Conservation (phyloP, 2,888 invertebrate genomes). For the Pterobdella sp. region DNA sequence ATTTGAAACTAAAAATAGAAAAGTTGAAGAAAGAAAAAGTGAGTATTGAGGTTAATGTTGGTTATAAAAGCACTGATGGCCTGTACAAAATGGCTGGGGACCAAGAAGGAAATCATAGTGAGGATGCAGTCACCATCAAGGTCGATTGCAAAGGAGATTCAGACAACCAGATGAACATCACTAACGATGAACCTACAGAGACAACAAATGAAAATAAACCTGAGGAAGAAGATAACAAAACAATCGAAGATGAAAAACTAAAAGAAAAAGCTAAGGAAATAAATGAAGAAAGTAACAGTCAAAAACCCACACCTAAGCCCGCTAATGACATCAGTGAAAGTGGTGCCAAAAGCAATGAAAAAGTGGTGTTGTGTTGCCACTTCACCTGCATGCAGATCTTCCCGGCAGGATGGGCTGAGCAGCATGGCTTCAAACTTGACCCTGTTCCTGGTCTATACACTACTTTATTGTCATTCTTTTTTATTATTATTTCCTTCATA, state of each 20-base stretch:
- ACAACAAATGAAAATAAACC: too few relatives aligned
- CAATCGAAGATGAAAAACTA: not conserved
- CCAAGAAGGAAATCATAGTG: too few relatives aligned
- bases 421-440: slow-evolving; percentile 81
- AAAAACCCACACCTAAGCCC: not conserved
- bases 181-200: too few relatives aligned
- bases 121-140: not conserved
- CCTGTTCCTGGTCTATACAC: slow-evolving; percentile 61
- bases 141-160: not conserved
- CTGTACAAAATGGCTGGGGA: too few relatives aligned
- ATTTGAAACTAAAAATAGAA: not conserved
- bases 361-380: slow-evolving; percentile 44
- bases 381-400: slow-evolving; percentile 91
- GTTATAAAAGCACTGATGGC: not conserved
- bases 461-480: not conserved
- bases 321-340: not conserved
- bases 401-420: slow-evolving; percentile 86
- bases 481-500: not conserved
- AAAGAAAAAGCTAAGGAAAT: not conserved
- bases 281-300: not conserved
- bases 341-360: slow-evolving; percentile 28
- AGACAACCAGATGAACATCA: not conserved
- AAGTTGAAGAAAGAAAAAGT: not conserved
- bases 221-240: too few relatives aligned
- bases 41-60: too few relatives aligned